These are phyloP conservation scores for Papilio machaon DNA, from an alignment of 1,140 invertebrate genomes.

Conservation along the genomic window DNA sequence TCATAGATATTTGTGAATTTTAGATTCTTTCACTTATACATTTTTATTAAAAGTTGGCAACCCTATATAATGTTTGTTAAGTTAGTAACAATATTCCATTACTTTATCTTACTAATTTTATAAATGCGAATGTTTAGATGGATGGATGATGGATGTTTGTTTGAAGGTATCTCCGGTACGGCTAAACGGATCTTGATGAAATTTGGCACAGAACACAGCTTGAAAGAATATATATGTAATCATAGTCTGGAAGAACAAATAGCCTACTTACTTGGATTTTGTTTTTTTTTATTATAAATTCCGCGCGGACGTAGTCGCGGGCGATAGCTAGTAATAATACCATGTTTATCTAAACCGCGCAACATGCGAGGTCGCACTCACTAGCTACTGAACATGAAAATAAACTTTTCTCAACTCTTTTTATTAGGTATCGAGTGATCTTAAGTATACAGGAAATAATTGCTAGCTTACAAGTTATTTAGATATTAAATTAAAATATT, in stretches of 20 bases:
- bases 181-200: no score
- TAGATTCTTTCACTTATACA: background rate
- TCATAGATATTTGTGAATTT: no score
- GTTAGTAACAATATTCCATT: background rate
- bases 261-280: no score
- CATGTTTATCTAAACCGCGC: constrained; percentile 39
- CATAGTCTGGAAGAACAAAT: no score
- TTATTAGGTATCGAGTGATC: constrained; percentile 14
- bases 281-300: no score
- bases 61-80: background rate
- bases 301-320: no score
- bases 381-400: constrained; percentile 52
- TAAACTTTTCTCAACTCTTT: constrained; percentile 48
- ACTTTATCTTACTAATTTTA: background rate
- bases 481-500: no score
- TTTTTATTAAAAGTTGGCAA: background rate
- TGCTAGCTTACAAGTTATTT: background rate
- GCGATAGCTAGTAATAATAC: background rate
- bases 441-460: background rate
- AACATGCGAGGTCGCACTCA: constrained; percentile 55
- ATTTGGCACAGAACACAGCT: no score
- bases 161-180: no score
- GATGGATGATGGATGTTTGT: no score
- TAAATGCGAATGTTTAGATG: no score
- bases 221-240: no score